Evolutionary conservation across 2,888 invertebrate genomes (phyloP).

Genomic region (Tenthredo amoena): DNA sequence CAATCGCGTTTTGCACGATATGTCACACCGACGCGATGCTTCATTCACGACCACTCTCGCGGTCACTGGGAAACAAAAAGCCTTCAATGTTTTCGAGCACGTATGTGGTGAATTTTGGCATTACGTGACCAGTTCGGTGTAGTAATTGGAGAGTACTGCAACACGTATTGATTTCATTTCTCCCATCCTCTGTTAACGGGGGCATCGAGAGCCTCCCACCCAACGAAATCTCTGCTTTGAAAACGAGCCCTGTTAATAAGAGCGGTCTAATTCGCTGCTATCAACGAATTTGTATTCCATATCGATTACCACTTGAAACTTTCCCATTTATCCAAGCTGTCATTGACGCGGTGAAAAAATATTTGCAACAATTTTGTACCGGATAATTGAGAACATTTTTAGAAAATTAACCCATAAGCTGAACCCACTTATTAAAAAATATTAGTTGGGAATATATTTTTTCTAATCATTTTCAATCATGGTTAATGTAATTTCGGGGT

Average conservation of each 20-base stretch:
- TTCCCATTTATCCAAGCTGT: too few relatives aligned
- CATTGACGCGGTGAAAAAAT: not conserved
- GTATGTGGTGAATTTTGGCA: not conserved
- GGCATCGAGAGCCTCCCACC: not conserved
- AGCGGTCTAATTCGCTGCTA: not conserved
- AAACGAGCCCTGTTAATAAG: not conserved
- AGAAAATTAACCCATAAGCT: too few relatives aligned
- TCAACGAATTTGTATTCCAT: not conserved
- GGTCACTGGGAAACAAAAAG: conserved; percentile 12
- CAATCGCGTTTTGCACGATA: conserved; percentile 7
- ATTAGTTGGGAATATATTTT: too few relatives aligned
- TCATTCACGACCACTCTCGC: conserved; percentile 20
- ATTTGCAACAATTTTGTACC: not conserved
- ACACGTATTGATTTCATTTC: conserved; percentile 38
- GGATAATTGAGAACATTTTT: too few relatives aligned
- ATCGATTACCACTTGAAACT: not conserved
- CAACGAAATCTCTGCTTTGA: conserved; percentile 30
- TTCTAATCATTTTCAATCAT: too few relatives aligned
- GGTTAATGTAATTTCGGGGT: too few relatives aligned
- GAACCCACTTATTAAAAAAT: too few relatives aligned
- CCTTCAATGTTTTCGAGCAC: conserved; percentile 10
- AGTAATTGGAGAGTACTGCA: conserved; percentile 35
- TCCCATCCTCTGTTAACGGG: not conserved
- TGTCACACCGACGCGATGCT: conserved; percentile 19
- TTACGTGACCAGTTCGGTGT: conserved; percentile 12